Conservation (phyloP, 2,888 invertebrate species). For the Drosophila algonquin region DNA sequence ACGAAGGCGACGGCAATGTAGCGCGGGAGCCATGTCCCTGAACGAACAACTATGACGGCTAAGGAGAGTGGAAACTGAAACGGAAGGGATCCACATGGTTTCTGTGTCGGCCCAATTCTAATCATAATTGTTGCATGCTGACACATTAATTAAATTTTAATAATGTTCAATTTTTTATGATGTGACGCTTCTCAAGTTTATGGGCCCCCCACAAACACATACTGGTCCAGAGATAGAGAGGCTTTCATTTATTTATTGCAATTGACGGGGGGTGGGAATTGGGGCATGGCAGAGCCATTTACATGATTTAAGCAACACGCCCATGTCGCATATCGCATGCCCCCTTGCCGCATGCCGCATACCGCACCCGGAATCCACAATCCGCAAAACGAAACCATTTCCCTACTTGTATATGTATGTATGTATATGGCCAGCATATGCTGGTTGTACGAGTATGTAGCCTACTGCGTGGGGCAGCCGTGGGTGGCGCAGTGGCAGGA, state of each 20-base stretch:
- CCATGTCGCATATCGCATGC: slow-evolving; percentile 5
- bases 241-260: slow-evolving; percentile 37
- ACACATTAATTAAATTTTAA: slow-evolving; percentile 72
- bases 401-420: background rate
- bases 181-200: slow-evolving; percentile 21
- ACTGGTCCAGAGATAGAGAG: background rate
- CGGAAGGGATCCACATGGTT: background rate
- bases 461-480: slow-evolving; percentile 63
- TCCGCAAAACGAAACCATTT: background rate
- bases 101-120: slow-evolving; percentile 30
- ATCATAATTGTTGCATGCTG: slow-evolving; percentile 66
- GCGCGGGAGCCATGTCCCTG: slow-evolving; percentile 27
- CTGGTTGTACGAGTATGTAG: slow-evolving; percentile 42
- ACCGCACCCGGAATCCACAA: background rate
- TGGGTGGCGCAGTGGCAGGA: background rate
- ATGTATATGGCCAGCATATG: slow-evolving; percentile 58
- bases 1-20: background rate
- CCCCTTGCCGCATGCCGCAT: background rate
- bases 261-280: slow-evolving; percentile 15
- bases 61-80: slow-evolving; percentile 20
- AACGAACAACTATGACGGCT: slow-evolving; percentile 5
- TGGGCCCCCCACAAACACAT: slow-evolving; percentile 19
- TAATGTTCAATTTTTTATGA: slow-evolving; percentile 54
- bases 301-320: slow-evolving; percentile 31
- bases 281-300: slow-evolving; percentile 9